These are phyloP conservation scores for Oeneis ivallda DNA, from an alignment of 2,888 invertebrate genomes.

Conservation along the genomic window DNA sequence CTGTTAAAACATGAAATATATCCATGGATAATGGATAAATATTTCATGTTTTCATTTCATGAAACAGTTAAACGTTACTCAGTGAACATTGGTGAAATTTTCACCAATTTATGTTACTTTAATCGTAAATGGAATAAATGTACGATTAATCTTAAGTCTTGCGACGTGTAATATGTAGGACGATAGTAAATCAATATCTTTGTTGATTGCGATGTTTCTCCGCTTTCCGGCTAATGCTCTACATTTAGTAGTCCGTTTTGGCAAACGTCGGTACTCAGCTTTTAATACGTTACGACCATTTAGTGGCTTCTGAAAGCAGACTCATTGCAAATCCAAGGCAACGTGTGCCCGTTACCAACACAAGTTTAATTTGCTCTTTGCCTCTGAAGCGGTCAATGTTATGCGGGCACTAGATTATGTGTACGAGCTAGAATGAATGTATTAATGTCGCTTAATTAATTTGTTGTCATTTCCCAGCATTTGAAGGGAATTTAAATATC, in stretches of 20 bases:
- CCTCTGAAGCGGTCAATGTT: slow-evolving; percentile 18
- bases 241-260: slow-evolving; percentile 30
- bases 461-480: slow-evolving; percentile 3
- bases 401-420: slow-evolving; percentile 11
- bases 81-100: too few relatives aligned
- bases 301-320: slow-evolving; percentile 32
- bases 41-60: too few relatives aligned
- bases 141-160: not conserved
- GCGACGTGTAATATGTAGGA: not conserved
- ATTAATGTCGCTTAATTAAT: slow-evolving; percentile 18
- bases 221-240: slow-evolving; percentile 20
- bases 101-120: not conserved
- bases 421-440: slow-evolving; percentile 7
- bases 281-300: slow-evolving; percentile 32
- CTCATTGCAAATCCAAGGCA: slow-evolving; percentile 26
- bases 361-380: slow-evolving; percentile 28
- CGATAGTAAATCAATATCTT: slow-evolving; percentile 6
- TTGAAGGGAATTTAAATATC: slow-evolving; percentile 1
- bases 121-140: not conserved
- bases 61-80: too few relatives aligned
- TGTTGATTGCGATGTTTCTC: slow-evolving; percentile 12
- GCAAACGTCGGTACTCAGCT: slow-evolving; percentile 22
- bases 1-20: too few relatives aligned
- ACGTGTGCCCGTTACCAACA: slow-evolving; percentile 27
- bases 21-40: too few relatives aligned